Evolutionary conservation across 2,888 invertebrate species (phyloP), one percentile per base, ranked within the genome.

Genomic region (Aspidapion aeneum): DNA sequence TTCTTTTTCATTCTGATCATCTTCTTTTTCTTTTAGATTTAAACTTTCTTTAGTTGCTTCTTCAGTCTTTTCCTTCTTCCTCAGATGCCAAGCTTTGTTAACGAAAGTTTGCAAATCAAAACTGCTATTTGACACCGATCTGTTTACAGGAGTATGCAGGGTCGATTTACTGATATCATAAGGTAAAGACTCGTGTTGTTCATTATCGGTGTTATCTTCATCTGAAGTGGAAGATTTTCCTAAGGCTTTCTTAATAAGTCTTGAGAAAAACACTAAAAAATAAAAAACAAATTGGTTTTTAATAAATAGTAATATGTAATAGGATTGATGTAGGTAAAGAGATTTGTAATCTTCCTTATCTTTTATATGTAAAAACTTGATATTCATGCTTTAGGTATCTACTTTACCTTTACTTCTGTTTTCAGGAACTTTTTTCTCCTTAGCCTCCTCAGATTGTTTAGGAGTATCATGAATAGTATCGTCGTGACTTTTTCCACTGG

Each of bases 141-240:
- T n/a, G 9, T 19, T 67, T 64, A 57, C 19, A 17, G 51, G 54
- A 19, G 21, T 49, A 48, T 66, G 68, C 12, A 63, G 59, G 66
- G 62, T 61, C 2, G 66, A 58, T 61, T 70, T 69, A 63, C 70
- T 70, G 12, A 69, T 61, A 68, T 86, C 90, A 72, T 85, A 87
- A 0, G 89, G 88, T 65, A 90, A 75, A 0, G 86, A 85, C 73
- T 90, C 90, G 68, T 89, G 88, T 75, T 88, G 88, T 69, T 89
- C 89, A 0, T 86, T 88, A 69, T 90, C 90, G 0, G 89, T 89
- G 66, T 87, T 88, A 54, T 85, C 85, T 79, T 65, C 65, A 59
- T 86, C 85, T 1, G 84, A 84, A 17, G 82, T 81, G 12, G 86
- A 85, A 1, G 84, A 77, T 77, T 88, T 89, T 67, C 86, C 83